These are phyloP conservation scores for Laterallus jamaicensis DNA, from an alignment of 2,113 vertebrate species.

Conservation along the genomic window DNA sequence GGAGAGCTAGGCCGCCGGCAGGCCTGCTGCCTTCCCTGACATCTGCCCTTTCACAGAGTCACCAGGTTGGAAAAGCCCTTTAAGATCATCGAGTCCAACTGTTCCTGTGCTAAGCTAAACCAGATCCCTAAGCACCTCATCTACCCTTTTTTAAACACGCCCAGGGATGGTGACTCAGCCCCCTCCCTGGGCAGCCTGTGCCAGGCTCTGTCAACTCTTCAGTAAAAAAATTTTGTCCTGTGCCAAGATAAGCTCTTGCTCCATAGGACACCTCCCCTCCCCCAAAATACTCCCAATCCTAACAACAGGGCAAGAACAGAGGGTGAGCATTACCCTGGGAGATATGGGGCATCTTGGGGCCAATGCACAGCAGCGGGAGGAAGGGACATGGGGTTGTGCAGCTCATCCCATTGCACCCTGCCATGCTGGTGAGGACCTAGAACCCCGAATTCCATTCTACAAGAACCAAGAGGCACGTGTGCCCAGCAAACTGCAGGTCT, in stretches of 20 bases:
- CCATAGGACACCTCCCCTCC: not conserved
- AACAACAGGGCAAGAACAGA: not conserved
- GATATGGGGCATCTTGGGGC: accelerated
- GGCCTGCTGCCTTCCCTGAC: no score
- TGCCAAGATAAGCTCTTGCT: not conserved
- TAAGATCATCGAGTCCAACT: no score
- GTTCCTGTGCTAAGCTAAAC: no score
- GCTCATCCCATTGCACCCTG: accelerated
- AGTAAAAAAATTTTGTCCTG: no score
- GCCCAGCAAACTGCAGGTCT: not conserved
- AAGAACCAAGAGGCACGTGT: not conserved
- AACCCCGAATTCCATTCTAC: not conserved
- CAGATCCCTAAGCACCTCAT: no score
- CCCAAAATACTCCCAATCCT: not conserved
- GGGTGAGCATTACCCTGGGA: not conserved
- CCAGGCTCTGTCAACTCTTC: no score
- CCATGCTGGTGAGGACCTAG: accelerated
- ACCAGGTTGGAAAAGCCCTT: no score
- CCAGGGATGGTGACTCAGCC: no score
- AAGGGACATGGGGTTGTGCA: no score
- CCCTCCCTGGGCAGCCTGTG: no score
- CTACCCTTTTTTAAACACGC: no score
- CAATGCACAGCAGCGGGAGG: accelerated
- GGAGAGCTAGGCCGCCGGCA: no score
- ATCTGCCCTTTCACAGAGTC: not conserved